These are phyloP conservation scores for Stenotaenia linearis DNA, from an alignment of 2,888 invertebrate genomes.

Conservation along the genomic window DNA sequence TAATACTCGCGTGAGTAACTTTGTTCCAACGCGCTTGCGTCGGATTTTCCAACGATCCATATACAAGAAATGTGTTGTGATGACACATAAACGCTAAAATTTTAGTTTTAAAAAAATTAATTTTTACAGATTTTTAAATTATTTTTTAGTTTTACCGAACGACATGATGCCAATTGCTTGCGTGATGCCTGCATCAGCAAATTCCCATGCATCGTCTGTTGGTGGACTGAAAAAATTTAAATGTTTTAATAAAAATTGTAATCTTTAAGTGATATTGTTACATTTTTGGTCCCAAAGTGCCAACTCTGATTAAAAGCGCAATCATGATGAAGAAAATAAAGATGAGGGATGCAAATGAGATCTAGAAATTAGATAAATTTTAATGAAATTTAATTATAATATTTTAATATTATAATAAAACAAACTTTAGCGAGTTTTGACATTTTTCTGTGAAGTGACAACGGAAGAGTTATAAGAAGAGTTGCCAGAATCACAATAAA, in stretches of 20 bases:
- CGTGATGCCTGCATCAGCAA: conserved; percentile 65
- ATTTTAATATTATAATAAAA: background rate
- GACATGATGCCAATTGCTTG: conserved; percentile 79
- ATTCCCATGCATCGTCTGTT: conserved; percentile 62
- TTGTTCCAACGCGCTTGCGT: conserved; percentile 69
- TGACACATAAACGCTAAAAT: conserved; percentile 81
- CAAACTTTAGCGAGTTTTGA: conserved; percentile 59
- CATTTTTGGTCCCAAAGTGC: conserved; percentile 58
- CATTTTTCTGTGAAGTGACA: conserved; percentile 72
- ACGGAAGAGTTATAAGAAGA: conserved; percentile 65
- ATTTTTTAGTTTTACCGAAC: conserved; percentile 56
- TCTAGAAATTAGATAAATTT: conserved; percentile 38
- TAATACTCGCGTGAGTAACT: conserved; percentile 72
- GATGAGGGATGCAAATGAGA: conserved; percentile 62
- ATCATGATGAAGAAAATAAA: conserved; percentile 67
- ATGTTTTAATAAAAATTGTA: conserved; percentile 17
- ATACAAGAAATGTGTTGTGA: conserved; percentile 78
- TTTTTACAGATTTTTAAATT: background rate
- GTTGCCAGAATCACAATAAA: conserved; percentile 67
- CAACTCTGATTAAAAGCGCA: conserved; percentile 58
- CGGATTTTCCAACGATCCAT: conserved; percentile 69
- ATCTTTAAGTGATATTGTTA: too few relatives aligned
- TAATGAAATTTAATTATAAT: background rate
- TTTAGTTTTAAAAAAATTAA: background rate
- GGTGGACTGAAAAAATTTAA: conserved; percentile 52